phyloP scores from a whole-genome alignment of 1,140 invertebrate species.

The silkworm (Bombyx mori) region DNA sequence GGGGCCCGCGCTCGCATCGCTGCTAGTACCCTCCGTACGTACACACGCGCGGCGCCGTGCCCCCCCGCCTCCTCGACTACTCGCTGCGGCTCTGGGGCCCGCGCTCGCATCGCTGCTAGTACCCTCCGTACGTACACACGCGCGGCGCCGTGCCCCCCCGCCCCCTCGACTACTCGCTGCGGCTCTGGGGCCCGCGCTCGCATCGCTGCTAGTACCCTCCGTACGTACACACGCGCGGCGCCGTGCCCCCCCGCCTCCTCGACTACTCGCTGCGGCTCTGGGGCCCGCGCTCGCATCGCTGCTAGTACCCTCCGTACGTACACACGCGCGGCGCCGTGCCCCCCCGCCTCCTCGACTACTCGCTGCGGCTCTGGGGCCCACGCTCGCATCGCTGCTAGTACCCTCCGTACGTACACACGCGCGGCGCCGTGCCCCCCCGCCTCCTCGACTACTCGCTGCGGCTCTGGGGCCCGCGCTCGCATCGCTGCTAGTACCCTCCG shows the following conservation, averaged over 20 bases:
- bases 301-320: constrained; percentile 11
- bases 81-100: constrained; percentile 97
- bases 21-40: constrained; percentile 12
- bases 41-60: no score
- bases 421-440: constrained; percentile 59
- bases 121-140: background rate
- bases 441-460: constrained; percentile 59
- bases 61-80: constrained; percentile 75
- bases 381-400: constrained; percentile 25
- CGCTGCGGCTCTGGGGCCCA: constrained; percentile 95
- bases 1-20: constrained; percentile 78
- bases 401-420: background rate
- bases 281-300: constrained; percentile 76
- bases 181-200: constrained; percentile 1
- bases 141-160: constrained; percentile 36
- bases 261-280: constrained; percentile 96
- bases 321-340: no score
- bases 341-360: constrained; percentile 78
- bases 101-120: constrained; percentile 25
- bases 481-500: background rate
- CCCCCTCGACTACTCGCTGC: constrained; percentile 69
- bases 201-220: background rate
- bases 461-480: constrained; percentile 2
- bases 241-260: constrained; percentile 17
- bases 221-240: no score